These are phyloP conservation scores for Illadopsis cleaveri DNA, from an alignment of 2,113 vertebrate genomes.

Conservation along the genomic window DNA sequence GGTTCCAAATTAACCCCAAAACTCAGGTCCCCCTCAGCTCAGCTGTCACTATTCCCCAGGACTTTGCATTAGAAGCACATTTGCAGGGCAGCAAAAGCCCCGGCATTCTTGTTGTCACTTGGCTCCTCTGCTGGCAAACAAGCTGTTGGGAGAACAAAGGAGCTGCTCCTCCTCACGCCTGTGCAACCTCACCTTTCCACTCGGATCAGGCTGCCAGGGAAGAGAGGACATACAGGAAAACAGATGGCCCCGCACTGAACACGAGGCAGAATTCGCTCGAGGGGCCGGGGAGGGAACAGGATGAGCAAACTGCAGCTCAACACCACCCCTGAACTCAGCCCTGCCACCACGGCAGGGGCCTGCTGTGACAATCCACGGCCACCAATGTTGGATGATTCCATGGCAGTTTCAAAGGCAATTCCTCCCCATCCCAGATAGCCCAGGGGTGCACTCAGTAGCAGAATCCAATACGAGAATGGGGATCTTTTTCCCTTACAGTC, in stretches of 20 bases:
- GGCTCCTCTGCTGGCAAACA: not conserved
- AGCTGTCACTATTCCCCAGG: not conserved
- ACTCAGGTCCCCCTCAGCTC: not conserved
- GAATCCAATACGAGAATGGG: not conserved
- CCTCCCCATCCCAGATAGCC: not conserved
- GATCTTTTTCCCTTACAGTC: not conserved
- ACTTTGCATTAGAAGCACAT: not conserved
- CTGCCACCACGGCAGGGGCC: no score
- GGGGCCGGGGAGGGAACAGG: not conserved
- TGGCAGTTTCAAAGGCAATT: not conserved
- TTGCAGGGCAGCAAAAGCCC: not conserved
- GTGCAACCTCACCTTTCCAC: slow-evolving; percentile 45
- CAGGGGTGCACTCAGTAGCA: accelerated
- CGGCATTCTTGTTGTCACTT: not conserved
- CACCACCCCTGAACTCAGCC: not conserved
- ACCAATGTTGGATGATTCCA: accelerated
- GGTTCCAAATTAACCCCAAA: not conserved
- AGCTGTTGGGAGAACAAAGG: not conserved
- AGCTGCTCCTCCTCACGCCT: not conserved
- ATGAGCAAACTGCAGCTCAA: not conserved
- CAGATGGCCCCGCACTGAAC: slow-evolving; percentile 30
- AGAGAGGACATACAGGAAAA: not conserved
- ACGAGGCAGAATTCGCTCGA: slow-evolving; percentile 13
- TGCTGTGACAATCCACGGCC: not conserved
- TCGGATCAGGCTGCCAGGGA: slow-evolving; percentile 3